Percentiles rank a stretch among this genome's conserved stretches.
Conservation (phyloP, 2,797 vertebrate genomes). For the Pangasius djambal region DNA sequence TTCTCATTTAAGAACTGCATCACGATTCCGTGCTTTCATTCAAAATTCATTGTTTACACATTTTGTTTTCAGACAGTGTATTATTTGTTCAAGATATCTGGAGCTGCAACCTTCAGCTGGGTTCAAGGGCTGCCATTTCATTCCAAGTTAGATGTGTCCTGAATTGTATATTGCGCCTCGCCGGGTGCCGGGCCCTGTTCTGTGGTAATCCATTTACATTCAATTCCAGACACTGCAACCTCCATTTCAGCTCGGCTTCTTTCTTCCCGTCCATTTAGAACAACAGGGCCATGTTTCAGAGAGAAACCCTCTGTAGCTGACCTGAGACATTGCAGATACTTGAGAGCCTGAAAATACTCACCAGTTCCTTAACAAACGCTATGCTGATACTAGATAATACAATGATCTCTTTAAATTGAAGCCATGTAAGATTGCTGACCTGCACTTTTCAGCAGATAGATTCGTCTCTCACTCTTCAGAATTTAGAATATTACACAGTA, state of each 20-base stretch:
- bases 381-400: not conserved
- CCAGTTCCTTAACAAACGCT: not conserved
- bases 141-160: slow-evolving; percentile 23
- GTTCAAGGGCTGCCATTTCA: slow-evolving; percentile 40
- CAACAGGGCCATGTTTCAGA: slow-evolving; percentile 9
- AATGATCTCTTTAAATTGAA: not conserved
- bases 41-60: slow-evolving; percentile 22
- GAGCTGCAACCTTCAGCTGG: slow-evolving; percentile 35
- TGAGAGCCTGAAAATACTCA: not conserved
- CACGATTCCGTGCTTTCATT: not conserved
- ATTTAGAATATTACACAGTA: not conserved
- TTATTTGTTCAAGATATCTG: slow-evolving; percentile 28
- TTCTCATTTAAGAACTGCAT: not conserved
- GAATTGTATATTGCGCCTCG: slow-evolving; percentile 20
- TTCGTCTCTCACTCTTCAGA: not conserved
- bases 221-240: slow-evolving; percentile 43
- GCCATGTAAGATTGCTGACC: not conserved
- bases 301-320: not conserved
- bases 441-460: not conserved
- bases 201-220: slow-evolving; percentile 46
- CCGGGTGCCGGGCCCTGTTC: slow-evolving; percentile 17
- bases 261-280: slow-evolving; percentile 18
- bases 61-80: slow-evolving; percentile 18
- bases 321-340: not conserved
- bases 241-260: slow-evolving; percentile 34